Percentiles rank a stretch among this genome's conserved stretches.
These are phyloP conservation scores for Nipponacmea schrenckii DNA, from an alignment of 2,888 invertebrate species.

Conservation along the genomic window DNA sequence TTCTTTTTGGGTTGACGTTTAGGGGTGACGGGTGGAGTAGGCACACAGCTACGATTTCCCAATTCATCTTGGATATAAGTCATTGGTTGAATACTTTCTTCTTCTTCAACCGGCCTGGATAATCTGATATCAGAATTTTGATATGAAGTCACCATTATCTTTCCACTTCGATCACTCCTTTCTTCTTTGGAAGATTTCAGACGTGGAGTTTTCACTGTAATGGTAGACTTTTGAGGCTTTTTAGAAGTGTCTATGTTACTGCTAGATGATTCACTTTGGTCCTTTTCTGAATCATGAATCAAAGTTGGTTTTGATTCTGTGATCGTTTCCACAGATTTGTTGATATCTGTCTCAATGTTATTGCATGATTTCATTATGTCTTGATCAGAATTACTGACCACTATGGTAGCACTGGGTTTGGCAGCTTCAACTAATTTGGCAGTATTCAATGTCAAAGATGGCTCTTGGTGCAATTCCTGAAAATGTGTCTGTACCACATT, in stretches of 20 bases:
- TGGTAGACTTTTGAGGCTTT: too few species aligned
- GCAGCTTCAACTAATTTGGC: not conserved
- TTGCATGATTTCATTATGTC: too few species aligned
- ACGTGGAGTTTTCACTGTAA: not conserved
- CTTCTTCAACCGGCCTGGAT: slow-evolving; percentile 16
- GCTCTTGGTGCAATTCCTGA: not conserved
- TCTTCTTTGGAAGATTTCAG: not conserved
- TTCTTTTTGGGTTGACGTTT: slow-evolving; percentile 1
- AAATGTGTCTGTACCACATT: not conserved
- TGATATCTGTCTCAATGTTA: too few species aligned
- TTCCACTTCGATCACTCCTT: not conserved
- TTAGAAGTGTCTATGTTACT: too few species aligned
- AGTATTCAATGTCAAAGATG: not conserved
- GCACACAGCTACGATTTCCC: slow-evolving; percentile 21
- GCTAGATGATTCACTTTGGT: too few species aligned
- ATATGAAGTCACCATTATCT: not conserved
- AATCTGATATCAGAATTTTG: slow-evolving; percentile 8
- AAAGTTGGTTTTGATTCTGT: not conserved
- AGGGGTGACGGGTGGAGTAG: slow-evolving; percentile 7
- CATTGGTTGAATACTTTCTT: slow-evolving; percentile 31
- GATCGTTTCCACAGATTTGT: too few species aligned
- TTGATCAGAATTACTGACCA: not conserved
- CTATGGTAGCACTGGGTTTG: not conserved
- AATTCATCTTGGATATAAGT: slow-evolving; percentile 19
- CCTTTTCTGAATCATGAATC: not conserved